These are phyloP conservation scores for Sepioteuthis lessoniana DNA, from an alignment of 2,888 invertebrate genomes.

Conservation along the genomic window DNA sequence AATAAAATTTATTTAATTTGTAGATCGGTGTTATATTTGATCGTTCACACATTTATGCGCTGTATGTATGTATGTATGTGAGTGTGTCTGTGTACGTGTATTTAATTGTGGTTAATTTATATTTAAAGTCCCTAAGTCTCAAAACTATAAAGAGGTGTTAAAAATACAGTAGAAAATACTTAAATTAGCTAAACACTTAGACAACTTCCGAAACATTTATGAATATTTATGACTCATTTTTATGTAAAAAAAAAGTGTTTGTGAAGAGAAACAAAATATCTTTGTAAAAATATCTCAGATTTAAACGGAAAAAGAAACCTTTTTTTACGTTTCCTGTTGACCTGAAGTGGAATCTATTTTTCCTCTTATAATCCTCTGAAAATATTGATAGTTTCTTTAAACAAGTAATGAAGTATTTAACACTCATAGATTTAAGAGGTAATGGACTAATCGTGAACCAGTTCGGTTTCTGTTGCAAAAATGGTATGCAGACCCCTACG, in stretches of 20 bases:
- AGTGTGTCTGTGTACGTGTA: no score
- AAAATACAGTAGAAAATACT: background rate
- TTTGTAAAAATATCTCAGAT: background rate
- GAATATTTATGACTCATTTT: background rate
- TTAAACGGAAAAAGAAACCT: background rate
- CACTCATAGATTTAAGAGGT: background rate
- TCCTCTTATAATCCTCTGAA: background rate
- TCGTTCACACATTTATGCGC: no score
- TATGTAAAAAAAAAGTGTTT: background rate
- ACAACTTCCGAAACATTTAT: background rate
- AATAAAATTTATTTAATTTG: no score
- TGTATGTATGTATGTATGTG: no score
- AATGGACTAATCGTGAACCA: no score
- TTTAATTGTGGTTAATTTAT: background rate
- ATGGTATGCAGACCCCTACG: no score
- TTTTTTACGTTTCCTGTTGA: background rate
- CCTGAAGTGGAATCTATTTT: background rate
- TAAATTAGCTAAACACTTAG: background rate
- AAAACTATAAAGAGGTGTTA: background rate
- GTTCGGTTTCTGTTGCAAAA: no score
- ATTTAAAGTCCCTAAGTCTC: background rate
- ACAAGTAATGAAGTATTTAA: background rate
- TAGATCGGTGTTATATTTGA: no score
- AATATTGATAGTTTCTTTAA: background rate
- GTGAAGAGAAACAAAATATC: background rate